A percentile compares a stretch with the other conserved stretches of the same genome.
Evolutionary conservation across 2,797 vertebrate species (phyloP).

Genomic region (Gymnothorax reevesii): DNA sequence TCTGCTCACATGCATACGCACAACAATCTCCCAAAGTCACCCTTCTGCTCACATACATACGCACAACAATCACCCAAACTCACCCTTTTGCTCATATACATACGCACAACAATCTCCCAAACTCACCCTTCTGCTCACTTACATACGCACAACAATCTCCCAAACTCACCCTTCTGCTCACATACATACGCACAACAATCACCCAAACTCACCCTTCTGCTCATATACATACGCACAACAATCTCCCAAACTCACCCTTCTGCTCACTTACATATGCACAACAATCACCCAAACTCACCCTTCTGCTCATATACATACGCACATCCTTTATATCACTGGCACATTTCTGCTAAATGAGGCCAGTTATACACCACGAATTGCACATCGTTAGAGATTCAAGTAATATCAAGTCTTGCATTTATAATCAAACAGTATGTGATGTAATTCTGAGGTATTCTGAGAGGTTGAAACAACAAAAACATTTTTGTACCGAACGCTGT

Average conservation of each 20-base stretch:
- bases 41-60: not conserved
- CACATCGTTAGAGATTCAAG: slow-evolving; percentile 16
- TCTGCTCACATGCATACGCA: too few species aligned
- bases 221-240: not conserved
- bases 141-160: too few species aligned
- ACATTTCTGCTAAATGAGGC: slow-evolving; percentile 8
- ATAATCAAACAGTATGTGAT: not conserved
- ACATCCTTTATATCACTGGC: not conserved
- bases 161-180: not conserved
- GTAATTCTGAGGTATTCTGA: slow-evolving; percentile 23
- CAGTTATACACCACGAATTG: slow-evolving; percentile 13
- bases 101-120: not conserved
- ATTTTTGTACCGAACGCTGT: slow-evolving; percentile 1
- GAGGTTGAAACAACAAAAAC: not conserved
- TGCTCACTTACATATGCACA: not conserved
- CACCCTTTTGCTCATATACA: not conserved
- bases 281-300: not conserved
- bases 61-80: not conserved
- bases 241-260: not conserved
- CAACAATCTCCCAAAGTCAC: not conserved
- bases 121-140: not conserved
- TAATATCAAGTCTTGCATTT: slow-evolving; percentile 18
- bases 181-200: too few species aligned
- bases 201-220: not conserved
- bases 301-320: not conserved